phyloP scores from a whole-genome alignment of 1,140 invertebrate genomes.

The Nymphalis io region DNA sequence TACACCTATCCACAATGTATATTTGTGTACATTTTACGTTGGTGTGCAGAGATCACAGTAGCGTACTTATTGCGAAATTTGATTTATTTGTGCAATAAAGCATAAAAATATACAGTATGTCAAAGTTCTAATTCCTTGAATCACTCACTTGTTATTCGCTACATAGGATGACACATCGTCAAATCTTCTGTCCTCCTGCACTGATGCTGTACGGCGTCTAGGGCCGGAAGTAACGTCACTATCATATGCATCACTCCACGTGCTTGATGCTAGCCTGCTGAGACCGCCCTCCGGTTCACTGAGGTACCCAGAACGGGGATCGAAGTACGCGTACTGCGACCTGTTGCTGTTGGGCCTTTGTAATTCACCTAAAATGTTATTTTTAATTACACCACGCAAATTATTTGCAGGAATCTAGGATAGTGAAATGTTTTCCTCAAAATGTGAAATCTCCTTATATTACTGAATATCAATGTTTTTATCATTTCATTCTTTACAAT shows the following conservation, averaged over 20 bases:
- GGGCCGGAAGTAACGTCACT: conserved; percentile 69
- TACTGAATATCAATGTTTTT: too few relatives aligned
- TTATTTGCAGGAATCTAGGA: too few relatives aligned
- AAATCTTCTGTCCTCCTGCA: conserved; percentile 71
- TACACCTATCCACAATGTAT: too few relatives aligned
- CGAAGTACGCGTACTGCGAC: conserved; percentile 79
- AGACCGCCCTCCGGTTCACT: conserved; percentile 77
- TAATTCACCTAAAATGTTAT: conserved; percentile 55
- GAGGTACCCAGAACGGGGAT: conserved; percentile 76
- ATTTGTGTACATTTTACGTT: too few relatives aligned
- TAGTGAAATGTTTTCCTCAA: too few relatives aligned
- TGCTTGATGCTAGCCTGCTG: conserved; percentile 53
- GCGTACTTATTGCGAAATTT: too few relatives aligned
- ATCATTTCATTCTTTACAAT: too few relatives aligned
- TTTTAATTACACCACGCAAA: background rate
- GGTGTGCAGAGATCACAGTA: too few relatives aligned
- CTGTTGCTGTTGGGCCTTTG: conserved; percentile 64
- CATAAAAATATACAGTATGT: too few relatives aligned
- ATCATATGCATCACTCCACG: conserved; percentile 75
- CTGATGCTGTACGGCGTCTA: conserved; percentile 69
- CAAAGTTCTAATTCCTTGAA: background rate
- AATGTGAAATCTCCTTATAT: too few relatives aligned
- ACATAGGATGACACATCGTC: conserved; percentile 59
- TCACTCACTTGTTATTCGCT: conserved; percentile 73
- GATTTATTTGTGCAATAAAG: too few relatives aligned